These are phyloP conservation scores for Drosophila truncata DNA, from an alignment of 1,140 invertebrate species.

Conservation along the genomic window DNA sequence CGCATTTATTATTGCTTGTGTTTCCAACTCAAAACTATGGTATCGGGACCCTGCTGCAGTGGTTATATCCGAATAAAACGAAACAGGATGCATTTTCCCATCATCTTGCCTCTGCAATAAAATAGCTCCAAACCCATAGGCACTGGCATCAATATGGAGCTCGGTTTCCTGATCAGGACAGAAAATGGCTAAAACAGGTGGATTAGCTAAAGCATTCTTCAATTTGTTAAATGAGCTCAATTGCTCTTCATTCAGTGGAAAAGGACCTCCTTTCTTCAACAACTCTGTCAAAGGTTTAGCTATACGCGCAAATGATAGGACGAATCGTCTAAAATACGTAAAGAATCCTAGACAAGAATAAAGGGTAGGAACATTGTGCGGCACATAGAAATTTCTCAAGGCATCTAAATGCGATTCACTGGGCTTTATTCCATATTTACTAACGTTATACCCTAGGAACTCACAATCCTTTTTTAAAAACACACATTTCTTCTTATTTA, in stretches of 20 bases:
- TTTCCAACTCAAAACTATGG: background rate
- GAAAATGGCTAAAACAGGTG: background rate
- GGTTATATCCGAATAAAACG: background rate
- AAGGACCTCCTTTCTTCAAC: too few relatives aligned
- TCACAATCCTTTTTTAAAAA: background rate
- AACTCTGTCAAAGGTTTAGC: too few relatives aligned
- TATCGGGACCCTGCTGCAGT: background rate
- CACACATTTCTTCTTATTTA: background rate
- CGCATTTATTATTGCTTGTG: background rate
- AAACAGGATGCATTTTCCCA: too few relatives aligned
- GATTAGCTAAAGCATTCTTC: background rate
- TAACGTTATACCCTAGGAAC: background rate
- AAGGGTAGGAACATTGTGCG: background rate
- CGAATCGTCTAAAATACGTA: constrained; percentile 2
- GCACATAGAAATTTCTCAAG: background rate
- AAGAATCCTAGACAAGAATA: background rate
- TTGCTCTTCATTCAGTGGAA: background rate
- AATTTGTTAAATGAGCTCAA: background rate
- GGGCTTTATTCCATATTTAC: background rate
- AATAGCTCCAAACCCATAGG: background rate
- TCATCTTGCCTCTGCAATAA: background rate
- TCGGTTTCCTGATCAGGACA: background rate
- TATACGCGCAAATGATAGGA: too few relatives aligned
- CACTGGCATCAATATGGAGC: background rate
- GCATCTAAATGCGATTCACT: background rate